phyloP scores from a whole-genome alignment of 1,140 invertebrate species.

The Batillaria attramentaria region DNA sequence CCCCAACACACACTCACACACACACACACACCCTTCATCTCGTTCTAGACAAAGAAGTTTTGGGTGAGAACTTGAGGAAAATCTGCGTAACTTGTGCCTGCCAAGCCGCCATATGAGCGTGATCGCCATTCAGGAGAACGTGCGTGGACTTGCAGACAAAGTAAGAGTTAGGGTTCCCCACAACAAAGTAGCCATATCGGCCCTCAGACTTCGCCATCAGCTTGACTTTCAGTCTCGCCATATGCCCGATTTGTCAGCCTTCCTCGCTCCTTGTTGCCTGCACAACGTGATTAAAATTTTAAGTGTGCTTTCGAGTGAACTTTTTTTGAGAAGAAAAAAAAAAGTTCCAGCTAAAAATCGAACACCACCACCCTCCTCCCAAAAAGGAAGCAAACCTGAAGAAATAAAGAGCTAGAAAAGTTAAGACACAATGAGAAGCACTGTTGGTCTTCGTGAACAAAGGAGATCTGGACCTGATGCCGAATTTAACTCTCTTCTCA shows the following conservation, averaged over 20 bases:
- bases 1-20: background rate
- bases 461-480: too few species aligned
- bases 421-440: background rate
- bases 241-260: conserved; percentile 25
- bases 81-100: conserved; percentile 13
- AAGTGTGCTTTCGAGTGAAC: conserved; percentile 31
- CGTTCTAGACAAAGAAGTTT: conserved; percentile 20
- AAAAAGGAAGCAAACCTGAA: conserved; percentile 9
- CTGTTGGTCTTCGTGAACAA: conserved; percentile 10
- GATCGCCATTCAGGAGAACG: background rate
- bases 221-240: conserved; percentile 32
- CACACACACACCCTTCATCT: background rate
- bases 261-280: background rate
- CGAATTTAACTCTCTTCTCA: too few species aligned
- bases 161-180: background rate
- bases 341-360: too few species aligned
- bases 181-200: conserved; percentile 34
- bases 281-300: conserved; percentile 31
- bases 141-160: conserved; percentile 14
- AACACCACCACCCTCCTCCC: too few species aligned
- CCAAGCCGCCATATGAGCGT: conserved; percentile 7
- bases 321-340: conserved; percentile 10
- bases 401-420: conserved; percentile 1
- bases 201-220: background rate
- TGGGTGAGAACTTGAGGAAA: conserved; percentile 1